Base-by-base conservation (phyloP, 2,888 invertebrate genomes). In the Rhagophthalmus giganteus region DNA sequence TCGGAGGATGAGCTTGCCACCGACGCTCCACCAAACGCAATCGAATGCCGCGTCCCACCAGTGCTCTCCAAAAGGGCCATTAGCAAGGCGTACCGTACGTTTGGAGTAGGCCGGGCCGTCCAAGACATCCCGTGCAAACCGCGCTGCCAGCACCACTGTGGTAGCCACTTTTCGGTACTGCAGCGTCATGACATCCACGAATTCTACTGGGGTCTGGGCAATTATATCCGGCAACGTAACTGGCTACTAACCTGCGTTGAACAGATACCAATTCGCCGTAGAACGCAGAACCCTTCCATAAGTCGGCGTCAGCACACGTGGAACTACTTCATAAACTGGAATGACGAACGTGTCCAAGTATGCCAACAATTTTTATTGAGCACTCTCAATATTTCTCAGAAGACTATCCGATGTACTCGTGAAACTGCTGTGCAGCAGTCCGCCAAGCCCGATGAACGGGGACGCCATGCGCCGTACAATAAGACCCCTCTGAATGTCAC, bases 321-420 rank as follows among this genome's bases (percentile, higher is more conserved):
- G 12, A 41, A 31, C 20, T 41, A 41, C 12, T 30, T 15, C 16
- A 30, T 30, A 2, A 12, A 14, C 11, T 31, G 20, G 40, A 12
- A 30, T 16, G 31, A 31, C 13, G 11, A 30, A 9, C 12, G 32
- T 20, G 10, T 11, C 14, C 11, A 31, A 24, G 40, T 41, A 13
- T 41, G 40, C 32, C 31, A 41, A 11, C 30, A 41, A 20, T 39
- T 13, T 39, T 24, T 41, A 3, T 7, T 41, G 10, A 41, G 20
- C 15, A 41, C 40, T 20, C 32, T 41, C 9, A 9, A 31, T 24
- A 41, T 41, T 31, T 41, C 32, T 2, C 31, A 39, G 9, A 27
- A 30, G 28, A 39, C 28, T 3, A 14, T 39, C 1, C 28, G 39
- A 28, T 30, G 30, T 30, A 14, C 27, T 5, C 9, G 14, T 10